Evolutionary conservation across 1,140 invertebrate genomes (phyloP).

Genomic region (Charaxes varanes): DNA sequence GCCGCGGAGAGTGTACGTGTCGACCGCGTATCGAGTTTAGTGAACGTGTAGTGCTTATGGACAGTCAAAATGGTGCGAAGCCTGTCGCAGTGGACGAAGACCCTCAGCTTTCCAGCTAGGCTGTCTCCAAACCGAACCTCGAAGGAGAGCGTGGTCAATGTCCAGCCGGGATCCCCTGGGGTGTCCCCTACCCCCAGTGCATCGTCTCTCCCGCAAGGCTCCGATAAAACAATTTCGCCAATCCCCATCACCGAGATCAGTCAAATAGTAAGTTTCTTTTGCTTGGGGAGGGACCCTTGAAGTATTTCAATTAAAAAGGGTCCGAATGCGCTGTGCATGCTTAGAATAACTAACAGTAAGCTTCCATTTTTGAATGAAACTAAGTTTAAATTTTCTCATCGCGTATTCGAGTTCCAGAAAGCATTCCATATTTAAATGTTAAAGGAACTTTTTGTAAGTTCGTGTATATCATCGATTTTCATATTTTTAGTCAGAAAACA

Average conservation of each 20-base stretch:
- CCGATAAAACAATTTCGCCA: conserved; percentile 67
- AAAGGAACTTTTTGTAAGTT: too few species aligned
- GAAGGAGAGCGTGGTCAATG: conserved; percentile 79
- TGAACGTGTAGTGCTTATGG: conserved; percentile 61
- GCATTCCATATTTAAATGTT: too few species aligned
- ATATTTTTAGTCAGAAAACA: too few species aligned
- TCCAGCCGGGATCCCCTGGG: conserved; percentile 64
- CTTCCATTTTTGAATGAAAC: background rate
- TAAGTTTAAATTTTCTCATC: conserved; percentile 8
- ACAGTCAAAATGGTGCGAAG: conserved; percentile 84
- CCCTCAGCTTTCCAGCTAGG: conserved; percentile 87
- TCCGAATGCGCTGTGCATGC: conserved; percentile 14
- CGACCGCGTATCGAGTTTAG: conserved; percentile 42
- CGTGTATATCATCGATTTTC: too few species aligned
- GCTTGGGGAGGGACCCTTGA: conserved; percentile 18
- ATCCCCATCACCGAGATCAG: conserved; percentile 78
- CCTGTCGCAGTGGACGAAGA: conserved; percentile 90
- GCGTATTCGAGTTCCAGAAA: conserved; percentile 14
- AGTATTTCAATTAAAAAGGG: conserved; percentile 15
- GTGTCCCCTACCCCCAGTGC: conserved; percentile 70
- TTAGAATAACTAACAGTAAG: background rate
- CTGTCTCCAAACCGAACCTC: conserved; percentile 84
- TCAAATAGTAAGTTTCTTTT: conserved; percentile 75
- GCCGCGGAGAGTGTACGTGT: conserved; percentile 41
- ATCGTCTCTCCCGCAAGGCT: conserved; percentile 65